phyloP scores from a whole-genome alignment of 2,113 vertebrate species.

The Ailurus styani region DNA sequence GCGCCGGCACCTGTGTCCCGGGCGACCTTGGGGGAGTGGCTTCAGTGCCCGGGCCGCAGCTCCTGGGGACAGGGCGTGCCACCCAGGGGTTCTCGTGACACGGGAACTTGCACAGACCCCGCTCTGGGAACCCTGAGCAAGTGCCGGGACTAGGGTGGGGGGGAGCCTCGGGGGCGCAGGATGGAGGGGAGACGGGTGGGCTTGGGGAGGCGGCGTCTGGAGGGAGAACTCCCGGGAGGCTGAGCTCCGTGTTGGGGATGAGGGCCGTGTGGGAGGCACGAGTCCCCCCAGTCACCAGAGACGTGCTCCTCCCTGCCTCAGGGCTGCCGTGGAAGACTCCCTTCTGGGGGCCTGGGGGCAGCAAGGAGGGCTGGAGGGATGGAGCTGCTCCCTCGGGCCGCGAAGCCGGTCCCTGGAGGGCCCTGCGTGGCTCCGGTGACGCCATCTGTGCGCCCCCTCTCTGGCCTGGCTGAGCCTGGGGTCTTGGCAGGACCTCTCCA shows the following conservation, averaged over 20 bases:
- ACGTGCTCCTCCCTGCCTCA: rapidly evolving
- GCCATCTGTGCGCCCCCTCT: conserved; percentile 10
- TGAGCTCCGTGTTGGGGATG: rapidly evolving
- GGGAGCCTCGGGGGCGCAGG: rapidly evolving
- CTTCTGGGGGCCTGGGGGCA: rapidly evolving
- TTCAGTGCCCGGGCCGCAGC: rapidly evolving
- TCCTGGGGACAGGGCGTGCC: rapidly evolving
- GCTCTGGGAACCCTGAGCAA: rapidly evolving
- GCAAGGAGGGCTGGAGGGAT: not conserved
- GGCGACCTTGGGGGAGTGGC: rapidly evolving
- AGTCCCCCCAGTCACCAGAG: rapidly evolving
- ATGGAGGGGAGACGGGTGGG: rapidly evolving
- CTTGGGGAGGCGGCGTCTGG: rapidly evolving
- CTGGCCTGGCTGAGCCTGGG: not conserved
- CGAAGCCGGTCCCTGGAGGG: not conserved
- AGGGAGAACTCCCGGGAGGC: rapidly evolving
- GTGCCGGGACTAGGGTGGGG: rapidly evolving
- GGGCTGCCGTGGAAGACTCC: rapidly evolving
- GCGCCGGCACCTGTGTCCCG: rapidly evolving
- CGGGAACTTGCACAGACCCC: rapidly evolving
- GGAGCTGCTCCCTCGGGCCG: not conserved
- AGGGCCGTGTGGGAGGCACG: rapidly evolving
- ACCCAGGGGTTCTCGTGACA: rapidly evolving
- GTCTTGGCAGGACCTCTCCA: not conserved
- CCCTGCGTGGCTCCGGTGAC: too few species aligned